These are phyloP conservation scores for Halocynthia aurantium DNA, from an alignment of 23 tunicate species.

Conservation along the genomic window DNA sequence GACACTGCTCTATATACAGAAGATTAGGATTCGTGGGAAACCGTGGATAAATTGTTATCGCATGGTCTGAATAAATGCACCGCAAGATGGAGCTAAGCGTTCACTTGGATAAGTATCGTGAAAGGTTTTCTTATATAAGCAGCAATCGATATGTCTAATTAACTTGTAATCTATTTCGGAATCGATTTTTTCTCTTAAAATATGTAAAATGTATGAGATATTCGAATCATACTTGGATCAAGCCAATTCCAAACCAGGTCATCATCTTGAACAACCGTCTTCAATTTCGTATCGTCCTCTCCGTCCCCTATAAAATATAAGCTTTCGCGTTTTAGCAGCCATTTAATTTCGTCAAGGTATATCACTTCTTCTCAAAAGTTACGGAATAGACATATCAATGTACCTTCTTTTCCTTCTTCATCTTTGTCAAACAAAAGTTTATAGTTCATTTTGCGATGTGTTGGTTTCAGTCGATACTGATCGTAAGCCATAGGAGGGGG, in stretches of 20 bases:
- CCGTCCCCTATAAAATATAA: constrained; percentile 10
- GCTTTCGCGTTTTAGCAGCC: background rate
- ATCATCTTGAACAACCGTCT: constrained; percentile 21
- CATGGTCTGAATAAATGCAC: too few relatives aligned
- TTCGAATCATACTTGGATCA: constrained; percentile 21
- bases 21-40: too few relatives aligned
- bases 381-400: too few relatives aligned
- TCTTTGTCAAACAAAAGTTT: constrained; percentile 3
- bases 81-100: too few relatives aligned
- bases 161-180: too few relatives aligned
- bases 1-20: too few relatives aligned
- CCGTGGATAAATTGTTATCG: too few relatives aligned
- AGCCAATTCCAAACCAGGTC: constrained; percentile 67
- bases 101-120: too few relatives aligned
- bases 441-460: constrained; percentile 20
- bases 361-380: background rate
- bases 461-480: constrained; percentile 18
- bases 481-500: constrained; percentile 7
- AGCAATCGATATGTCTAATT: too few relatives aligned
- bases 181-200: too few relatives aligned
- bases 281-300: constrained; percentile 21
- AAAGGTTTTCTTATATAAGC: too few relatives aligned
- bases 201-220: background rate
- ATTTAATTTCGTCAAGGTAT: background rate
- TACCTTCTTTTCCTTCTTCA: too few relatives aligned